Conservation (phyloP, 2,797 vertebrate species). For the Labroides dimidiatus region DNA sequence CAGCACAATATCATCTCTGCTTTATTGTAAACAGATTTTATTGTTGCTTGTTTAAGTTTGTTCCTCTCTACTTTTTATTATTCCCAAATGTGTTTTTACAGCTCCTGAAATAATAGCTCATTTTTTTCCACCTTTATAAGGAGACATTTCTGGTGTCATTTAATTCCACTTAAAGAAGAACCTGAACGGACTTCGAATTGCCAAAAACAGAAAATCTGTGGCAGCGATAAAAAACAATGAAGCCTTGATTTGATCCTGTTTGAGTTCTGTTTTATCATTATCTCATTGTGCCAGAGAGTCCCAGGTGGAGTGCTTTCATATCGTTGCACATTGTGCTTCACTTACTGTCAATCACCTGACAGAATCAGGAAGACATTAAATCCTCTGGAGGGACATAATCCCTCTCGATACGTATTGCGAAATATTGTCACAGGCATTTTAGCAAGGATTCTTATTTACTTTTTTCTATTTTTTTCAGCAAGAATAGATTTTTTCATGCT, state of each 20-base stretch:
- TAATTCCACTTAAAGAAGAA: constrained; percentile 37
- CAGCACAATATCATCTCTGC: constrained; percentile 1
- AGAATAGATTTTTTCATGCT: not conserved
- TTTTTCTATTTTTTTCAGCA: constrained; percentile 42
- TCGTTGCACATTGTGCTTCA: constrained; percentile 51
- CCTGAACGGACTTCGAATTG: constrained; percentile 46
- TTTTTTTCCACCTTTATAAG: constrained; percentile 27
- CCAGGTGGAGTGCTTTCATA: constrained; percentile 70
- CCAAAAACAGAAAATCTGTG: constrained; percentile 66
- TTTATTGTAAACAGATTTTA: constrained; percentile 14
- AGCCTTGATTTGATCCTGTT: constrained; percentile 62
- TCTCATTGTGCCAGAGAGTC: constrained; percentile 67
- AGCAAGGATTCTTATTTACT: too few relatives aligned
- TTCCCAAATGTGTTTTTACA: constrained; percentile 22
- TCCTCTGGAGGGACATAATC: constrained; percentile 59
- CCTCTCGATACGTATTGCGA: constrained; percentile 51
- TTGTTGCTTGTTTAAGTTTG: constrained; percentile 25
- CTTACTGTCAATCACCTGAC: constrained; percentile 69
- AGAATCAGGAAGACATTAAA: constrained; percentile 41
- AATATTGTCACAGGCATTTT: constrained; percentile 24
- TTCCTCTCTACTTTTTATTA: constrained; percentile 1
- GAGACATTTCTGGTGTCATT: constrained; percentile 19
- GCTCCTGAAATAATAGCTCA: constrained; percentile 2
- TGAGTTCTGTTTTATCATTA: constrained; percentile 64
- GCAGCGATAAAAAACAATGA: constrained; percentile 41